These are phyloP conservation scores for Cottus gobio DNA, from an alignment of 2,113 vertebrate genomes.

Conservation along the genomic window DNA sequence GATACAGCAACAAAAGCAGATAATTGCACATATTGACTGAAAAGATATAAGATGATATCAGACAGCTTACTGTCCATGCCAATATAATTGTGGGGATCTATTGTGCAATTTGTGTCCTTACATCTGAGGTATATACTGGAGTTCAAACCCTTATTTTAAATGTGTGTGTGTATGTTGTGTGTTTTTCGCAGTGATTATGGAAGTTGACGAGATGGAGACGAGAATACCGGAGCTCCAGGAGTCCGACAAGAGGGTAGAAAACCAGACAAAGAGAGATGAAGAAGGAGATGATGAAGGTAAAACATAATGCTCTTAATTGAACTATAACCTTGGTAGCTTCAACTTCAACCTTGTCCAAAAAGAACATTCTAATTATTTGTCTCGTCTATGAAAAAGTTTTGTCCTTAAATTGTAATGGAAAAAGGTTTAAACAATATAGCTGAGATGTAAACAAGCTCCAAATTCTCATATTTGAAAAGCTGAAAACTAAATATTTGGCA, in stretches of 20 bases:
- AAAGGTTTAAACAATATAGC: background rate
- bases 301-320: background rate
- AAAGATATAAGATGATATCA: background rate
- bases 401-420: background rate
- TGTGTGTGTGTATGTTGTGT: background rate
- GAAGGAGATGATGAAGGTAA: conserved; percentile 4
- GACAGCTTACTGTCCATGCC: background rate
- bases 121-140: background rate
- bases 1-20: background rate
- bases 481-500: background rate
- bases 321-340: background rate
- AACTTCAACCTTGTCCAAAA: background rate
- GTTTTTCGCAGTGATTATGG: conserved; percentile 37
- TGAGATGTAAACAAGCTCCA: background rate
- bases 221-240: background rate
- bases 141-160: background rate
- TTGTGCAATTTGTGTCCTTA: background rate
- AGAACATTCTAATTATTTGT: background rate
- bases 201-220: conserved; percentile 16
- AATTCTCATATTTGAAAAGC: background rate
- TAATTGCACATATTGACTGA: background rate
- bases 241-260: background rate
- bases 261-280: background rate
- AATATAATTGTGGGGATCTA: background rate
- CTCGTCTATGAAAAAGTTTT: background rate